Conservation (phyloP, 1,140 invertebrate species). For the Trichogramma pretiosum region DNA sequence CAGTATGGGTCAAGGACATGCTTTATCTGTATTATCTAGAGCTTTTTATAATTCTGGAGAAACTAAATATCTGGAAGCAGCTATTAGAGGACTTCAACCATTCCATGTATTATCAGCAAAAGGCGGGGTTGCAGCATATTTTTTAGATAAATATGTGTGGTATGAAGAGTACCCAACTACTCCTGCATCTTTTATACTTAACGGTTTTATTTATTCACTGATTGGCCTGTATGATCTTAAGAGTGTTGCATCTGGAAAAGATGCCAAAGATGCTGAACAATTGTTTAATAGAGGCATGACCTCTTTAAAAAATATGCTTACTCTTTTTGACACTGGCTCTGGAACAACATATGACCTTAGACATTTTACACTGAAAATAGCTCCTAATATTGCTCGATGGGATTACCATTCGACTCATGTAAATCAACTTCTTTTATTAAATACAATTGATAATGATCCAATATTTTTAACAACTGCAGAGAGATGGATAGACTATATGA, state of each 20-base stretch:
- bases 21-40: constrained; percentile 82
- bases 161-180: constrained; percentile 98
- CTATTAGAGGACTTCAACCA: constrained; percentile 68
- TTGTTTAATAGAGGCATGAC: constrained; percentile 80
- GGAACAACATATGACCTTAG: constrained; percentile 95
- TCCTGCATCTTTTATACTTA: constrained; percentile 90
- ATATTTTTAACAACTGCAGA: constrained; percentile 78
- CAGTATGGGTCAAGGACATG: constrained; percentile 96
- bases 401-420: constrained; percentile 98
- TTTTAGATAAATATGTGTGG: constrained; percentile 73
- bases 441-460: constrained; percentile 77
- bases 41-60: constrained; percentile 79
- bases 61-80: constrained; percentile 68
- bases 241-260: constrained; percentile 55
- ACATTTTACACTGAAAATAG: constrained; percentile 78
- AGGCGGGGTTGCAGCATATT: constrained; percentile 79
- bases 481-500: constrained; percentile 93
- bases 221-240: constrained; percentile 91
- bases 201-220: constrained; percentile 97
- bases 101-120: constrained; percentile 62
- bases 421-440: constrained; percentile 85
- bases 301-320: constrained; percentile 82
- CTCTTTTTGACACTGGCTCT: constrained; percentile 89
- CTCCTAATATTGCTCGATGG: constrained; percentile 89
- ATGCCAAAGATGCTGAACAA: constrained; percentile 53